phyloP scores from a whole-genome alignment of 2,113 vertebrate species.

The Stomatorhinus ivindoensis region DNA sequence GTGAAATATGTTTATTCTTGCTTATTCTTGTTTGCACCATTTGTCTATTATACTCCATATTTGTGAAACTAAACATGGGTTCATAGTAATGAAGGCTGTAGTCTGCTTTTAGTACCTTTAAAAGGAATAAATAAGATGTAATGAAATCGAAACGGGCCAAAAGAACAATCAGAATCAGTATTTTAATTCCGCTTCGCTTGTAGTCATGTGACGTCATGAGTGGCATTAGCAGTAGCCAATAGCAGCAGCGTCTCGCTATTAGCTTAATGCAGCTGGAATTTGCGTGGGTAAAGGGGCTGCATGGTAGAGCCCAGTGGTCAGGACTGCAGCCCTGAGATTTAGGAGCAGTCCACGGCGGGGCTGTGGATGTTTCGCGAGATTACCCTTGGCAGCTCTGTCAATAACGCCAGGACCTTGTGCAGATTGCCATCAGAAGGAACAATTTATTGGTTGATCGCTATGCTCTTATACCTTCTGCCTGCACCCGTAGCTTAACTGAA shows the following conservation, averaged over 20 bases:
- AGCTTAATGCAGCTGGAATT: not conserved
- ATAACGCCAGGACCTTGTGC: not conserved
- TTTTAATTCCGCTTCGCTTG: not conserved
- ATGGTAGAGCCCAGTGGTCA: not conserved
- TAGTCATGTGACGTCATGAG: not conserved
- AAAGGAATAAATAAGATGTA: not conserved
- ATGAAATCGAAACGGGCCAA: not conserved
- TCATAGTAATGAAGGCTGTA: not conserved
- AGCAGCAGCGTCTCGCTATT: not conserved
- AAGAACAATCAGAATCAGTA: not conserved
- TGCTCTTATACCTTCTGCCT: conserved; percentile 8
- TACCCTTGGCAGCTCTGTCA: conserved; percentile 12
- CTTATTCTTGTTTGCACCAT: not conserved
- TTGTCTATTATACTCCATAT: not conserved
- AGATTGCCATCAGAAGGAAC: not conserved
- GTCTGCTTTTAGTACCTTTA: not conserved
- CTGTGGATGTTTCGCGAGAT: not conserved
- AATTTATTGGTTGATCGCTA: conserved; percentile 15
- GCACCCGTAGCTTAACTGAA: not conserved
- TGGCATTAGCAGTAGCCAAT: not conserved
- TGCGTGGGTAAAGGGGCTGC: not conserved
- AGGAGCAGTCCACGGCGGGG: not conserved
- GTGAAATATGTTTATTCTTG: not conserved
- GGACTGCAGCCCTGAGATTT: not conserved
- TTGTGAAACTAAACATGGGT: not conserved